phyloP scores from a whole-genome alignment of 2,888 invertebrate genomes.

The Argynnis bischoffii region DNA sequence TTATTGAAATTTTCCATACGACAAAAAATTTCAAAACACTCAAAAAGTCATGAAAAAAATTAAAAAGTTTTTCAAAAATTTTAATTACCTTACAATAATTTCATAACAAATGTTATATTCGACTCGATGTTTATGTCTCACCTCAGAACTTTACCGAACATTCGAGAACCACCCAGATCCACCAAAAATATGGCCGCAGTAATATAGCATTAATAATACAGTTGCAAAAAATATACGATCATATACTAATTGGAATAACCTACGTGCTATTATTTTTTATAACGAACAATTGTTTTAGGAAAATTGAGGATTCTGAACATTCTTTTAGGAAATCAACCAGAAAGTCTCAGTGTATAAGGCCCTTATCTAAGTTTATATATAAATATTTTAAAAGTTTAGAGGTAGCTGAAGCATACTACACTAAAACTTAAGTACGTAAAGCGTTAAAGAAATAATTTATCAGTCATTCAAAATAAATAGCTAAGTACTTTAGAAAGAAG shows the following conservation, averaged over 20 bases:
- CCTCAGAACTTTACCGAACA: constrained; percentile 48
- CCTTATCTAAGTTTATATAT: constrained; percentile 61
- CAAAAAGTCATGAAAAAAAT: neutral
- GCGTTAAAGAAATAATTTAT: constrained; percentile 33
- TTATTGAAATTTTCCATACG: neutral
- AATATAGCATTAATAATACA: constrained; percentile 60
- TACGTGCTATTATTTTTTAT: constrained; percentile 60
- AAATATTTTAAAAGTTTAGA: constrained; percentile 74
- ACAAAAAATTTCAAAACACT: neutral
- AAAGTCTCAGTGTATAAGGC: constrained; percentile 54
- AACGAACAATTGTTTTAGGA: constrained; percentile 64
- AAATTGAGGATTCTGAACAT: constrained; percentile 57
- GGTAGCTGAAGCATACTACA: constrained; percentile 69
- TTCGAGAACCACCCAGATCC: constrained; percentile 54
- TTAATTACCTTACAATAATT: neutral
- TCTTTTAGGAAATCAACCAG: constrained; percentile 55
- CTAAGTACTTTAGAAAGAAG: constrained; percentile 32
- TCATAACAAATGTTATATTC: constrained; percentile 23
- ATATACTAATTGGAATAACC: constrained; percentile 50
- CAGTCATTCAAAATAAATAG: constrained; percentile 25
- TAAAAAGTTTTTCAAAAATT: neutral
- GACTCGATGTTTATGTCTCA: constrained; percentile 46
- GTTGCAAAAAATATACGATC: constrained; percentile 73
- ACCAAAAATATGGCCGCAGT: constrained; percentile 65
- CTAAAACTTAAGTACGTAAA: constrained; percentile 66